Evolutionary conservation across 2,113 vertebrate species (phyloP).

Genomic region (Pteropus alecto): DNA sequence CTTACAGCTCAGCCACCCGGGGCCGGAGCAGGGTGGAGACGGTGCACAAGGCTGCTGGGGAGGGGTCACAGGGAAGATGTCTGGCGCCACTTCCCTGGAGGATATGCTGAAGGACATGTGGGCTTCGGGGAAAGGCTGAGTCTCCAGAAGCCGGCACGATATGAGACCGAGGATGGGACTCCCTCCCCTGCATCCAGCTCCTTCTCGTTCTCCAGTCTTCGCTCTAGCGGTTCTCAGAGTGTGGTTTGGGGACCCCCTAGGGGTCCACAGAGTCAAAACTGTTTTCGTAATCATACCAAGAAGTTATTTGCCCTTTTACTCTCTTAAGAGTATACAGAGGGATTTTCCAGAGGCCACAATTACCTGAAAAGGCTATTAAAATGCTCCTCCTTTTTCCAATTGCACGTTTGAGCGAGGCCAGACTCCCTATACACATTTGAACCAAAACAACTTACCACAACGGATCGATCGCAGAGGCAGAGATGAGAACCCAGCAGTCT

Average conservation of each 20-base stretch:
- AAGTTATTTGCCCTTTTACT: background rate
- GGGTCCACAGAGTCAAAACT: background rate
- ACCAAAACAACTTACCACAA: background rate
- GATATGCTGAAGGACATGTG: accelerated
- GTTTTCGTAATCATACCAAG: background rate
- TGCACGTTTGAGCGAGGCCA: background rate
- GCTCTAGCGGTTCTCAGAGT: background rate
- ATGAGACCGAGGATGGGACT: accelerated
- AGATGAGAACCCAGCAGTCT: background rate
- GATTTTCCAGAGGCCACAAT: background rate
- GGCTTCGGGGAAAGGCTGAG: background rate
- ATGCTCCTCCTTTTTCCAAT: background rate
- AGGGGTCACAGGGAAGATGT: accelerated
- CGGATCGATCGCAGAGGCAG: background rate
- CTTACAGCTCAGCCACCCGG: accelerated
- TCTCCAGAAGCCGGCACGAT: background rate
- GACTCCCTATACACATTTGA: background rate
- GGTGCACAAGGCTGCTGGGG: background rate
- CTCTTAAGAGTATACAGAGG: background rate
- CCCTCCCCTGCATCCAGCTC: background rate
- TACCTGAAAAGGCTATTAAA: background rate
- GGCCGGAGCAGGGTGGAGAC: background rate
- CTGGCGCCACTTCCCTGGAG: background rate
- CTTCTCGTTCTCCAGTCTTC: background rate
- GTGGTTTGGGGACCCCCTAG: background rate